These are phyloP conservation scores for Poecilia latipinna DNA, from an alignment of 2,113 vertebrate genomes.

Conservation along the genomic window DNA sequence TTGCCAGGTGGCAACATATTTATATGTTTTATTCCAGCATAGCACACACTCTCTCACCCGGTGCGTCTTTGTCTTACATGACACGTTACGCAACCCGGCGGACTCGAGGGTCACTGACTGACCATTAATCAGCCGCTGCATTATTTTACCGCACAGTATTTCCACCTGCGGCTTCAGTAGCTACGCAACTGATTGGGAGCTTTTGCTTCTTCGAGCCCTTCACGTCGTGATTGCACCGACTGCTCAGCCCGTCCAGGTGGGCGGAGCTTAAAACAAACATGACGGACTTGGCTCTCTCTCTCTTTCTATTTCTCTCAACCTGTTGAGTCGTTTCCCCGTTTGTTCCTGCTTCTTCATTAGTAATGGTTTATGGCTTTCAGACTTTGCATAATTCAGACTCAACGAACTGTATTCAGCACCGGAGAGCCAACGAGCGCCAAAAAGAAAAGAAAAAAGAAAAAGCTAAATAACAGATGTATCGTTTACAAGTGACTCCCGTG, in stretches of 20 bases:
- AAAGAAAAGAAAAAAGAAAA: too few relatives aligned
- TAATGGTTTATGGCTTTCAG: constrained; percentile 45
- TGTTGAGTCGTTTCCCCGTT: constrained; percentile 39
- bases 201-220: constrained; percentile 35
- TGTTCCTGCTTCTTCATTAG: constrained; percentile 53
- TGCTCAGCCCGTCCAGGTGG: constrained; percentile 44
- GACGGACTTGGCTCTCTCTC: constrained; percentile 15
- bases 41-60: not conserved
- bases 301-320: constrained; percentile 13
- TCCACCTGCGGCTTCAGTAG: constrained; percentile 15
- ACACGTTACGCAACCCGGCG: not conserved
- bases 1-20: too few relatives aligned
- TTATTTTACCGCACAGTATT: not conserved
- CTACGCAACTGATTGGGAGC: constrained; percentile 6
- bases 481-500: constrained; percentile 52
- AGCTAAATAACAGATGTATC: constrained; percentile 34
- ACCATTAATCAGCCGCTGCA: constrained; percentile 1
- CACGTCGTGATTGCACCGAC: constrained; percentile 36
- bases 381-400: constrained; percentile 35
- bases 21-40: not conserved
- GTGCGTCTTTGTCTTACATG: not conserved
- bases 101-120: constrained; percentile 9
- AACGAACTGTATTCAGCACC: constrained; percentile 15
- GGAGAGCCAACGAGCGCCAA: constrained; percentile 5
- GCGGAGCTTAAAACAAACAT: constrained; percentile 34